phyloP scores from a whole-genome alignment of 2,113 vertebrate genomes.

The Pandion haliaetus region DNA sequence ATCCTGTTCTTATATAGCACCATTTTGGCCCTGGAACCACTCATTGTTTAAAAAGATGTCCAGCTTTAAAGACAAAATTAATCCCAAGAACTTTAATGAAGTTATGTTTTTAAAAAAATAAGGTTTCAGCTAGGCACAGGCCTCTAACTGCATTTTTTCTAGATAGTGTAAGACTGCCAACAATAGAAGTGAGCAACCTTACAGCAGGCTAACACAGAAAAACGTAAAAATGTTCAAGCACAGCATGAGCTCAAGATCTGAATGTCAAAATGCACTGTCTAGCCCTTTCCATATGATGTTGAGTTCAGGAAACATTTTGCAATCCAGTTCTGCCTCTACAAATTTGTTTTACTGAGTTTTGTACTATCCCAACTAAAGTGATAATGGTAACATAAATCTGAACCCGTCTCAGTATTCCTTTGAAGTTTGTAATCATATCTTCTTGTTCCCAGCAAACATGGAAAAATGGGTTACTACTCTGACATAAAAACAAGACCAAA shows the following conservation, averaged over 20 bases:
- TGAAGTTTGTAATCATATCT: neutral
- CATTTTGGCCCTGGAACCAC: neutral
- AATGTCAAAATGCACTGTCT: neutral
- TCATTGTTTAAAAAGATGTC: neutral
- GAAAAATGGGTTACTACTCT: neutral
- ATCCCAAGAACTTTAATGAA: neutral
- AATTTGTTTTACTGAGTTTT: neutral
- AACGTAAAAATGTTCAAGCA: neutral
- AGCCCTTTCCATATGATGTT: neutral
- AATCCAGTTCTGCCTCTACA: neutral
- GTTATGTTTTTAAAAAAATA: neutral
- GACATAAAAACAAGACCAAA: neutral
- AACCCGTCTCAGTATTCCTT: neutral
- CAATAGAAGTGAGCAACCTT: neutral
- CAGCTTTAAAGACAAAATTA: neutral
- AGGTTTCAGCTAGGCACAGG: neutral
- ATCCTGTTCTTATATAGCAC: neutral
- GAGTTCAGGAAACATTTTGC: neutral
- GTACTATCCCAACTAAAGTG: rapidly evolving
- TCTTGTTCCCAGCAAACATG: neutral
- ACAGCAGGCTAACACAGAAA: neutral
- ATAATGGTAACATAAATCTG: neutral
- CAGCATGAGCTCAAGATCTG: neutral
- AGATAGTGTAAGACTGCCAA: neutral
- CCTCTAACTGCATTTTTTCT: neutral